phyloP scores from a whole-genome alignment of 2,113 vertebrate genomes.

The Polypterus senegalus region DNA sequence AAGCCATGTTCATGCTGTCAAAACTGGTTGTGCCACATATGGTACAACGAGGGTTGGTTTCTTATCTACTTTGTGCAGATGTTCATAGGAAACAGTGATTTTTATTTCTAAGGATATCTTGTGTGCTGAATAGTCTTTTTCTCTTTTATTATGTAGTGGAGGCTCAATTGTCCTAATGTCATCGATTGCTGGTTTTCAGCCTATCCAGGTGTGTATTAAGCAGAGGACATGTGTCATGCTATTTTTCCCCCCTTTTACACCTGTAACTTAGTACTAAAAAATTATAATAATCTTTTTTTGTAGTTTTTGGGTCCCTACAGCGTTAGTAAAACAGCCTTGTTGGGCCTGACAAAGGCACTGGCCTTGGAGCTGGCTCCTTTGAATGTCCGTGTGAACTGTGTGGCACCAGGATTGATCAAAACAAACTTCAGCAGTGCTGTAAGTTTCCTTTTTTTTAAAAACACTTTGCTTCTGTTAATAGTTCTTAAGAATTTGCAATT shows the following conservation, averaged over 20 bases:
- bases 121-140: not conserved
- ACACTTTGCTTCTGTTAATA: too few relatives aligned
- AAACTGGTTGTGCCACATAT: conserved; percentile 45
- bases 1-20: conserved; percentile 30
- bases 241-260: too few relatives aligned
- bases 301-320: conserved; percentile 39
- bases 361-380: conserved; percentile 26
- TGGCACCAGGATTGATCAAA: conserved; percentile 42
- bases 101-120: too few relatives aligned
- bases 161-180: conserved; percentile 69
- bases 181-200: conserved; percentile 59
- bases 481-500: not conserved
- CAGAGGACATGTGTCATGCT: too few relatives aligned
- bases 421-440: conserved; percentile 37
- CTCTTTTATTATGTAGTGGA: conserved; percentile 38
- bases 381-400: conserved; percentile 39
- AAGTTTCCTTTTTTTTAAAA: conserved; percentile 13
- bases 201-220: conserved; percentile 44
- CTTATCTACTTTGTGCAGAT: too few relatives aligned
- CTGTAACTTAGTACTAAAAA: too few relatives aligned
- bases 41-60: conserved; percentile 36
- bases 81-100: too few relatives aligned
- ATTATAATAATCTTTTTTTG: too few relatives aligned
- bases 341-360: conserved; percentile 40
- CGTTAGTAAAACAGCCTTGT: conserved; percentile 43